These are phyloP conservation scores for Vanessa cardui DNA, from an alignment of 2,888 invertebrate species.

Conservation along the genomic window DNA sequence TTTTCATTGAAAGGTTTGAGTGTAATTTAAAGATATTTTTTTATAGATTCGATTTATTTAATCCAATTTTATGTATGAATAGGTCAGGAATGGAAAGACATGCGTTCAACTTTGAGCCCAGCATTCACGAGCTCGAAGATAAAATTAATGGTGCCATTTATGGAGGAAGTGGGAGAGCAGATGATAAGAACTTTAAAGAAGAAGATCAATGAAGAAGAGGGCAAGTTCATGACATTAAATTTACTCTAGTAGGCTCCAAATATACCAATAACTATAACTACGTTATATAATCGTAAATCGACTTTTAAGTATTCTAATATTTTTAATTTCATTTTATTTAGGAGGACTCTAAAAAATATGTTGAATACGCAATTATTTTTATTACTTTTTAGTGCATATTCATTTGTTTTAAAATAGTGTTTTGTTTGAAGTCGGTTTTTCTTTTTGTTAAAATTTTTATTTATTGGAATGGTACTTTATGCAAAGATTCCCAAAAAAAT, in stretches of 20 bases:
- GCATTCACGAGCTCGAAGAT: slow-evolving; percentile 78
- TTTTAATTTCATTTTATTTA: too few relatives aligned
- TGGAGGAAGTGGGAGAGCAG: slow-evolving; percentile 61
- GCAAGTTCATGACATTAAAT: slow-evolving; percentile 26
- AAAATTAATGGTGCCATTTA: slow-evolving; percentile 63
- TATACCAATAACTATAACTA: too few relatives aligned
- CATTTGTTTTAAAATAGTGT: too few relatives aligned
- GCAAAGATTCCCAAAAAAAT: too few relatives aligned
- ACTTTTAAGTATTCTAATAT: too few relatives aligned
- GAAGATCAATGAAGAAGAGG: slow-evolving; percentile 42
- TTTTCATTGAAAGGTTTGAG: slow-evolving; percentile 64
- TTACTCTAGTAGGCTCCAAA: too few relatives aligned
- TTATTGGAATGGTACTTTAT: not conserved
- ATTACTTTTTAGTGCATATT: too few relatives aligned
- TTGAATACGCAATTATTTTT: too few relatives aligned
- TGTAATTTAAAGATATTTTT: not conserved
- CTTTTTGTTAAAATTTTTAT: too few relatives aligned
- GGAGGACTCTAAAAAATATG: too few relatives aligned
- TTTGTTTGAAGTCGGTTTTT: too few relatives aligned
- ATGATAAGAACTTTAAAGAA: slow-evolving; percentile 52
- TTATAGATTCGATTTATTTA: not conserved
- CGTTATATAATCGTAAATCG: too few relatives aligned
- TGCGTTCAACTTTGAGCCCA: slow-evolving; percentile 67
- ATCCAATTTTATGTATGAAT: not conserved
- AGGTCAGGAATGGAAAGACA: slow-evolving; percentile 66